Evolutionary conservation across 2,888 invertebrate genomes (phyloP).

Genomic region (Caenorhabditis sp.): DNA sequence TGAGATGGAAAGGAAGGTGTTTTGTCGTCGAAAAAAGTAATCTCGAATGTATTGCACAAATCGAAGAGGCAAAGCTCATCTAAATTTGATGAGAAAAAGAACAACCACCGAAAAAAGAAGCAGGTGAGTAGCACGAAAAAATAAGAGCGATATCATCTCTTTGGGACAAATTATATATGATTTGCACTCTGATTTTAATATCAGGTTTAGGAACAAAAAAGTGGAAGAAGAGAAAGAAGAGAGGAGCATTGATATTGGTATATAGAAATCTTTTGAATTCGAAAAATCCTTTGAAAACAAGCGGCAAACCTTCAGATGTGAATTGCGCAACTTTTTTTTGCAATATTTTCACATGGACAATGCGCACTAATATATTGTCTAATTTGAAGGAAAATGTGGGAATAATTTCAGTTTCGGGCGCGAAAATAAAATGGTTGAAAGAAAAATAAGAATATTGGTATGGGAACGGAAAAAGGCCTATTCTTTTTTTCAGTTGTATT

Average conservation of each 20-base stretch:
- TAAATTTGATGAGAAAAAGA: constrained; percentile 30
- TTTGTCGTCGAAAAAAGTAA: constrained; percentile 17
- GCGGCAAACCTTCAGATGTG: background rate
- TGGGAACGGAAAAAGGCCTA: no score
- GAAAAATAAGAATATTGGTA: no score
- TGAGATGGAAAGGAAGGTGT: constrained; percentile 1
- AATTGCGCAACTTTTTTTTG: background rate
- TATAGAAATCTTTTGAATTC: background rate
- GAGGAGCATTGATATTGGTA: no score
- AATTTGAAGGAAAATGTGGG: no score
- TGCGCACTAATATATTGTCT: background rate
- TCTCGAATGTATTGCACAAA: constrained; percentile 36
- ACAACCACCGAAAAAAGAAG: background rate
- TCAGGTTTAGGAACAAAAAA: background rate
- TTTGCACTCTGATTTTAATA: background rate
- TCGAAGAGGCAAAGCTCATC: constrained; percentile 23
- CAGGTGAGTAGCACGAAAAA: background rate
- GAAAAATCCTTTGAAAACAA: background rate
- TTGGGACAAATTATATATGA: no score
- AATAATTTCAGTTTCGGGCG: no score
- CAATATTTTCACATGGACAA: background rate
- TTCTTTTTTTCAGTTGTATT: no score
- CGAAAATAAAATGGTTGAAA: no score
- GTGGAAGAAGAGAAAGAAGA: background rate
- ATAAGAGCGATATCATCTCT: no score